Conservation (phyloP, 2,888 invertebrate species). For the Ormia ochracea region DNA sequence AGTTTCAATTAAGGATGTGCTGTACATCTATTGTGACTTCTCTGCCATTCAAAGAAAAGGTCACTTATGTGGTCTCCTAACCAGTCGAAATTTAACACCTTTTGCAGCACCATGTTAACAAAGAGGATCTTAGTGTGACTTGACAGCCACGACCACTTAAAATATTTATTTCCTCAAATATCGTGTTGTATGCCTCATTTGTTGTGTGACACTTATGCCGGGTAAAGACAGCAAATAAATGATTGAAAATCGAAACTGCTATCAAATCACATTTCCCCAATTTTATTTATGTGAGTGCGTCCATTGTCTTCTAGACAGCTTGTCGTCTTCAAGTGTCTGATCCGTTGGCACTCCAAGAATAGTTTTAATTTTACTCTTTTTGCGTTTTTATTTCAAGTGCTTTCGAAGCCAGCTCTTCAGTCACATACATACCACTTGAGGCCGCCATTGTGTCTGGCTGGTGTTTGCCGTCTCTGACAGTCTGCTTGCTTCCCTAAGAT, state of each 20-base stretch:
- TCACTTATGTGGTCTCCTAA: slow-evolving; percentile 57
- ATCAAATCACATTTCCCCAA: slow-evolving; percentile 41
- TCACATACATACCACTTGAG: slow-evolving; percentile 64
- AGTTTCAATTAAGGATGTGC: slow-evolving; percentile 17
- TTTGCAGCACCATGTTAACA: neutral
- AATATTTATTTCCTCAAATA: slow-evolving; percentile 11
- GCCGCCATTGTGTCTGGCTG: slow-evolving; percentile 68
- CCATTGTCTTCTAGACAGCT: slow-evolving; percentile 64
- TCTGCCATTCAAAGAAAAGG: neutral
- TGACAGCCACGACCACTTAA: neutral
- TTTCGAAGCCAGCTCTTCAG: slow-evolving; percentile 3
- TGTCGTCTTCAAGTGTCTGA: slow-evolving; percentile 68
- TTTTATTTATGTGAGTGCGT: slow-evolving; percentile 38
- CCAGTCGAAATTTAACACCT: slow-evolving; percentile 54
- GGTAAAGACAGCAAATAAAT: slow-evolving; percentile 7
- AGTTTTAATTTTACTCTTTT: neutral
- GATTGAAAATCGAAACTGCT: slow-evolving; percentile 25
- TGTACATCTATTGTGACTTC: slow-evolving; percentile 1
- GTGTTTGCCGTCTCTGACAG: too few relatives aligned
- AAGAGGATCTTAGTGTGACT: slow-evolving; percentile 17
- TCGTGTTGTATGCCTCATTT: slow-evolving; percentile 10
- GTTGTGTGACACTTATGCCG: neutral
- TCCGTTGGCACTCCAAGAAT: slow-evolving; percentile 46
- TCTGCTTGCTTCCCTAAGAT: slow-evolving; percentile 45
- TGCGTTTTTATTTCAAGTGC: neutral